Percentiles rank a stretch among this genome's conserved stretches.
phyloP scores from a whole-genome alignment of 1,140 invertebrate genomes.

The Cepaea nemoralis region DNA sequence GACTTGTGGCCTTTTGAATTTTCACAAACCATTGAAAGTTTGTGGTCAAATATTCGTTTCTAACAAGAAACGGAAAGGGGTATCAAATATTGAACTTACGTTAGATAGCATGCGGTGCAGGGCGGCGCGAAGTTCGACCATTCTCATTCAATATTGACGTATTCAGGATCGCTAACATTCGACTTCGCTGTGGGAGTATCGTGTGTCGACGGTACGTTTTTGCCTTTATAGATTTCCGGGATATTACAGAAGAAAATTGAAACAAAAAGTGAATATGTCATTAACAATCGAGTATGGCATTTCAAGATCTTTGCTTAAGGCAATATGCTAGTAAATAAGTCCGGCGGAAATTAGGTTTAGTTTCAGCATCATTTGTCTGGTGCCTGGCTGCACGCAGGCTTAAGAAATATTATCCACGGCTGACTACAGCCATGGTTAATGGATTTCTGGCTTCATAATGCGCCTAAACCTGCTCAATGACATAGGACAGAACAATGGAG shows the following conservation, averaged over 20 bases:
- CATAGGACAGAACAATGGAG: background rate
- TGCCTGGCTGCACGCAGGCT: background rate
- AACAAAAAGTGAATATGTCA: slow-evolving; percentile 31
- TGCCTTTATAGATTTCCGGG: background rate
- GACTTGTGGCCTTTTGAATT: slow-evolving; percentile 29
- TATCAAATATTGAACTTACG: slow-evolving; percentile 16
- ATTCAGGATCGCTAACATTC: background rate
- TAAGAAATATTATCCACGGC: background rate
- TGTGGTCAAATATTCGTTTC: slow-evolving; percentile 21
- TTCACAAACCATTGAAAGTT: slow-evolving; percentile 26
- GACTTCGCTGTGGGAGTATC: background rate
- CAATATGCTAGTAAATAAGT: background rate
- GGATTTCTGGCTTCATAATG: background rate
- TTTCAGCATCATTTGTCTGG: background rate
- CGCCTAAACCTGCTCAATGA: background rate
- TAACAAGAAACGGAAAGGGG: slow-evolving; percentile 13
- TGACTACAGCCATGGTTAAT: background rate
- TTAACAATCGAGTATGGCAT: background rate
- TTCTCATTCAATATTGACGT: background rate
- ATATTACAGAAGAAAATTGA: slow-evolving; percentile 9
- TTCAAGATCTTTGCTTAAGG: background rate
- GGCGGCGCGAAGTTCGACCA: background rate
- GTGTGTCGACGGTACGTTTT: background rate
- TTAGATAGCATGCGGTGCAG: background rate
- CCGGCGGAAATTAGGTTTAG: background rate